Evolutionary conservation across 2,113 vertebrate species (phyloP).

Genomic region (Polypterus senegalus): DNA sequence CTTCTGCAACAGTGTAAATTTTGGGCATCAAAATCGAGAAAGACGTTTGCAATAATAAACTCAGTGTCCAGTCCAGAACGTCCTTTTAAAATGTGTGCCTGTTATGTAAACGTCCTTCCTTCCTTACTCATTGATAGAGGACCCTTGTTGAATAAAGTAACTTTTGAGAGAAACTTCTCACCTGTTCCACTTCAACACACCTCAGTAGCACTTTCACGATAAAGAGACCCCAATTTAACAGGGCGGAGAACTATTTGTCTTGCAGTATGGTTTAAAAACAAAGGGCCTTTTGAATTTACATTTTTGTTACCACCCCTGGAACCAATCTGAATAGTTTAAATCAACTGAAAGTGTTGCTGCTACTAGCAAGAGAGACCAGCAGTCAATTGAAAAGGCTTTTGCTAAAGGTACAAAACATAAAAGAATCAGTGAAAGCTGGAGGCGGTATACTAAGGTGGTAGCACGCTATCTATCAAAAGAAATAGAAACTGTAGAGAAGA

Average conservation of each 20-base stretch:
- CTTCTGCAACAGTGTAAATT: slow-evolving; percentile 7
- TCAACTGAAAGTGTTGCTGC: too few relatives aligned
- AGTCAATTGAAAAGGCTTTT: too few relatives aligned
- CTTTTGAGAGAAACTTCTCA: slow-evolving; percentile 2
- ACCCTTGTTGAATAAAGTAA: slow-evolving; percentile 1
- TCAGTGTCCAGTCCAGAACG: background rate
- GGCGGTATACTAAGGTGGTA: too few relatives aligned
- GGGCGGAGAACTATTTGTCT: slow-evolving; percentile 4
- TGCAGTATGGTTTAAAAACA: slow-evolving; percentile 5
- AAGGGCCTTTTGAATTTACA: background rate
- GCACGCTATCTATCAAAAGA: too few relatives aligned
- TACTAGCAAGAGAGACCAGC: too few relatives aligned
- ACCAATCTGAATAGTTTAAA: slow-evolving; percentile 3
- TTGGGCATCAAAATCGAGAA: background rate
- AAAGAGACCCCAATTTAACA: background rate
- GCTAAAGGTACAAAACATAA: too few relatives aligned
- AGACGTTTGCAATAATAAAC: background rate
- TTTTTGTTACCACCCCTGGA: slow-evolving; percentile 4
- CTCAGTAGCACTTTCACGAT: background rate
- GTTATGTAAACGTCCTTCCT: background rate
- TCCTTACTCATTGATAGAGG: slow-evolving; percentile 4
- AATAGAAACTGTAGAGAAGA: too few relatives aligned
- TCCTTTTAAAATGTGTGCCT: slow-evolving; percentile 1
- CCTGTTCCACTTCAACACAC: background rate
- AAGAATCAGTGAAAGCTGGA: too few relatives aligned